Conservation (phyloP, 2,888 invertebrate species). For the Lomographa bimaculata region DNA sequence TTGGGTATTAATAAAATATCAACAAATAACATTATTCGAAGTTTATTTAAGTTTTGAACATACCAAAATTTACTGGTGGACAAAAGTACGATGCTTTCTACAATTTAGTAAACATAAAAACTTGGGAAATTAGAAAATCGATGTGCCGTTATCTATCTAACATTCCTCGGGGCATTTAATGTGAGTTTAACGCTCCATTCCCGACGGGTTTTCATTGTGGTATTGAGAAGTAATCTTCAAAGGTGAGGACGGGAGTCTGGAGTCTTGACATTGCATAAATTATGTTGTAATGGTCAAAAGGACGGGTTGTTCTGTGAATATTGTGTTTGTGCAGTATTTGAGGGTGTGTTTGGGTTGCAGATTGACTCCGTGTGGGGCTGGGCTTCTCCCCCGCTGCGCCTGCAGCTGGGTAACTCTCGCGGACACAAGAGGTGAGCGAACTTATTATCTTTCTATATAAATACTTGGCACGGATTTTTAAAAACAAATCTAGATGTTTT, state of each 20-base stretch:
- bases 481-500: slow-evolving; percentile 39
- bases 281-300: slow-evolving; percentile 55
- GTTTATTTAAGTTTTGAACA: slow-evolving; percentile 55
- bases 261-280: slow-evolving; percentile 67
- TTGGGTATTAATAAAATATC: no score
- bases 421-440: slow-evolving; percentile 76
- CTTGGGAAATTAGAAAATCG: slow-evolving; percentile 64
- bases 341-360: slow-evolving; percentile 78
- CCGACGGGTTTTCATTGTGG: slow-evolving; percentile 53
- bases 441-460: slow-evolving; percentile 39
- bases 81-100: slow-evolving; percentile 62
- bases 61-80: slow-evolving; percentile 58
- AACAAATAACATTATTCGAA: no score
- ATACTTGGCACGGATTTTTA: slow-evolving; percentile 41
- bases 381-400: slow-evolving; percentile 95
- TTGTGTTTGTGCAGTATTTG: slow-evolving; percentile 43
- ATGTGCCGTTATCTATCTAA: slow-evolving; percentile 62
- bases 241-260: slow-evolving; percentile 60
- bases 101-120: slow-evolving; percentile 73
- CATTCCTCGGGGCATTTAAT: slow-evolving; percentile 55
- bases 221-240: slow-evolving; percentile 67
- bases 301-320: slow-evolving; percentile 43
- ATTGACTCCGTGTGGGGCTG: slow-evolving; percentile 98
- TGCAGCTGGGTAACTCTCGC: slow-evolving; percentile 88
- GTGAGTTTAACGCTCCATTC: slow-evolving; percentile 54